Evolutionary conservation across 2,888 invertebrate genomes (phyloP).

Genomic region (Caenorhabditis angaria): DNA sequence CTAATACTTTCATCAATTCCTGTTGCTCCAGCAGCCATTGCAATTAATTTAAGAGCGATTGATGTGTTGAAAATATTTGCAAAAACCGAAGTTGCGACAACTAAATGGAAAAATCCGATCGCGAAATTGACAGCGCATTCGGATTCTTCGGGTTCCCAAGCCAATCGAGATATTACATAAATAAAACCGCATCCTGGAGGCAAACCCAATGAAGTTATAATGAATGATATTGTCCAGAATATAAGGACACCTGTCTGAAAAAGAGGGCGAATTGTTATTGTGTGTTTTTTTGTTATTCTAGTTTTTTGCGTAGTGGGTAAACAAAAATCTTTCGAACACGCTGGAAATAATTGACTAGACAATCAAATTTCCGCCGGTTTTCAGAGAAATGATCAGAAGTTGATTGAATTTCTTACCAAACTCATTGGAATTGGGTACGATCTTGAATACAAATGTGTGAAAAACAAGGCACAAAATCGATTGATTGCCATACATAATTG

Average conservation of each 20-base stretch:
- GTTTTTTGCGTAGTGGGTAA: too few relatives aligned
- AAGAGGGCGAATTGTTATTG: too few relatives aligned
- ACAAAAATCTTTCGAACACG: neutral
- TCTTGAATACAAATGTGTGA: neutral
- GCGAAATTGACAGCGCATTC: slow-evolving; percentile 3
- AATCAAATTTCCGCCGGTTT: too few relatives aligned
- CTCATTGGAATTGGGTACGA: neutral
- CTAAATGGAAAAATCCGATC: neutral
- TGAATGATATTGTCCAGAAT: slow-evolving; percentile 9
- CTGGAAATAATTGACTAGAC: too few relatives aligned
- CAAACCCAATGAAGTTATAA: neutral
- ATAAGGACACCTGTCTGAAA: neutral
- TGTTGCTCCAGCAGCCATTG: neutral
- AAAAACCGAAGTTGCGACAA: neutral
- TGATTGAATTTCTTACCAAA: neutral
- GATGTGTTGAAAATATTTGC: slow-evolving; percentile 7
- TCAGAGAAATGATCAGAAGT: neutral
- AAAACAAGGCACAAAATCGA: slow-evolving; percentile 9
- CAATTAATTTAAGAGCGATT: neutral
- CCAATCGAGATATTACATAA: neutral
- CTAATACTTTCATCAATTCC: neutral
- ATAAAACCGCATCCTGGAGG: slow-evolving; percentile 10
- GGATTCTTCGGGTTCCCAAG: slow-evolving; percentile 14
- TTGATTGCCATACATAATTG: slow-evolving; percentile 13
- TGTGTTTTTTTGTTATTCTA: too few relatives aligned